Evolutionary conservation across 2,888 invertebrate genomes (phyloP), one percentile per base, ranked within the genome.

Genomic region (Trisateles emortualis): DNA sequence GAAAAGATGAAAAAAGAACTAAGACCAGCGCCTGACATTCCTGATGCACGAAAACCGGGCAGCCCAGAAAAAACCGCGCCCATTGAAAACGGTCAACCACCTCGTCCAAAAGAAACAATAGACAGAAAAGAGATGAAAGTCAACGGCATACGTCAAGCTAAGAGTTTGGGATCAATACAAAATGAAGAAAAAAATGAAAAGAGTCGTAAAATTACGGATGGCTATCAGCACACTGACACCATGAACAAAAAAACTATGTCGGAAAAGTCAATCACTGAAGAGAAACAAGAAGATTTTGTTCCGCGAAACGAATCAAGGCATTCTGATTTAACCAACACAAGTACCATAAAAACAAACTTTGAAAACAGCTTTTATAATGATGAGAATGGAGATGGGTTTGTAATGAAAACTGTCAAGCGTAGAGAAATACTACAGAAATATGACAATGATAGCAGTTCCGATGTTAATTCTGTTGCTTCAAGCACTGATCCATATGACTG

Each of bases 401-500:
- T 95, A 41, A 94, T 96, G 93, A 95, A 95, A 90, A 95, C 96
- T 16, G 95, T 96, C 0, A 96, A 96, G 68, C 92, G 96, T 36
- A 94, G 95, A 81, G 95, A 96, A 81, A 96, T 96, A 68, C 85
- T 96, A 22, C 95, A 95, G 75, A 95, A 95, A 83, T 96, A 96
- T 79, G 94, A 95, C 57, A 94, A 94, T 68, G 93, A 93, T 38
- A 94, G 95, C 59, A 95, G 95, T 76, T 95, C 95, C 6, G 95
- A 95, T 66, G 93, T 93, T 33, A 91, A 93, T 81, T 95, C 95
- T 43, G 94, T 94, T 68, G 93, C 94, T 72, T 95, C 95, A 41
- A 96, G 95, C 76, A 96, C 95, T 41, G 96, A 96, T 90, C 95
- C 95, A 22, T 95, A 96, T 70, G 96, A 96, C 78, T 97, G 97